Base-by-base conservation (phyloP, 2,888 invertebrate genomes). In the Polymixis flavicincta region DNA sequence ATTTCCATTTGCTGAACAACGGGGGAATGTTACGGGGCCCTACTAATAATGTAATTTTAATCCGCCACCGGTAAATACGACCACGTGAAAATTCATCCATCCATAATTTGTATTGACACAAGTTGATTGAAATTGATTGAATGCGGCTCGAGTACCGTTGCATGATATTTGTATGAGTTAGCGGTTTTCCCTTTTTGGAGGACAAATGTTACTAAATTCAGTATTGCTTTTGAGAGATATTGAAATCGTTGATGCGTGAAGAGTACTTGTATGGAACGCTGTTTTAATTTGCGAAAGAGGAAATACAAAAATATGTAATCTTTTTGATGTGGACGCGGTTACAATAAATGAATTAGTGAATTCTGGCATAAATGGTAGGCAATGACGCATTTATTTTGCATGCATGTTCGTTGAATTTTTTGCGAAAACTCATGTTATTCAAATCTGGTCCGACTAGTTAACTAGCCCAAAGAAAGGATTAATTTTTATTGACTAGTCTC, bases 111-210 rank as follows among this genome's bases (percentile, higher is more conserved):
- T 85, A 87, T 87, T 87, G 87, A 88, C 87, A 87, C 77, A 78
- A 83, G 79, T 81, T 81, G 84, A 88, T 88, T 84, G 85, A 83
- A 84, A 84, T 82, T 80, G 84, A 87, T 87, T 83, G 86, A 80
- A 85, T 81, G 81, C 77, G 71, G 81, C 76, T 79, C 67, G 75
- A 82, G 73, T 81, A 82, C 60, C 75, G 76, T 74, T 86, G 85
- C 84, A 82, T 86, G 85, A 86, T 88, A 88, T 87, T 89, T 86
- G 83, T 88, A 89, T 87, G 86, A 89, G 86, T 88, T 85, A 78
- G 87, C 70, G 86, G 87, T 86, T 84, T 83, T 72, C 64, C 75
- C 73, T 84, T 87, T 85, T 83, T 59, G 59, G 45, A 70, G 72
- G 60, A 80, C 78, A 75, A 72, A 32, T 57, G 80, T 72, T 72